Base-by-base conservation (phyloP, 1,140 invertebrate genomes). In the Piezodorus guildinii region DNA sequence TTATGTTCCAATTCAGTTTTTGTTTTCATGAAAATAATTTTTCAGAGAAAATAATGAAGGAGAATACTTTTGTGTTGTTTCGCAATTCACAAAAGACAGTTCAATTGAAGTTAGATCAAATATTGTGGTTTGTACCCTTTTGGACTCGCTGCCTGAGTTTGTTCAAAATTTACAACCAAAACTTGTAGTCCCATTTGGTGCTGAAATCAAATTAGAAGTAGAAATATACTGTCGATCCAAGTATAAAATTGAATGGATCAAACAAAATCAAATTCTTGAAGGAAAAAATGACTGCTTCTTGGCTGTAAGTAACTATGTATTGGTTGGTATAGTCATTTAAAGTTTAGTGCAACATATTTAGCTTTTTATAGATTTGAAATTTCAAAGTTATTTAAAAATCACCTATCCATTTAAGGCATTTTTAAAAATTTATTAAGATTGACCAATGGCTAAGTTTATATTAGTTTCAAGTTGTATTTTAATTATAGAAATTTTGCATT, bases 161-260 rank as follows among this genome's bases (percentile, higher is more conserved):
- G 19, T 56, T 23, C 19, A 56, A 25, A 56, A 25, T 25, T 23
- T 23, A 6, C 52, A 3, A 16, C 14, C 17, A 5, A 15, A 23
- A 16, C 9, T 56, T 16, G 3, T 21, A 6, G 17, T 16, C 4
- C 19, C 19, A 56, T 16, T 56, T 21, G 52, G 52, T 23, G 9
- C 52, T 56, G 52, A 56, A 56, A 23, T 56, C 3, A 56, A 56
- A 56, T 25, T 56, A 56, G 52, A 56, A 56, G 52, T 56, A 23
- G 52, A 56, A 25, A 25, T 56, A 25, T 56, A 23, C 15, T 56
- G 52, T 15, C 17, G 23, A 9, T 56, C 52, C 27, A 21, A 56
- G 15, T 56, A 56, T 56, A 27, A 27, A 25, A 25, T 56, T 27
- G 52, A 56, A 23, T 56, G 52, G 52, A 56, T 56, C 1, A 56